Evolutionary conservation across 2,888 invertebrate genomes (phyloP).

Genomic region (Caenorhabditis uteleia): DNA sequence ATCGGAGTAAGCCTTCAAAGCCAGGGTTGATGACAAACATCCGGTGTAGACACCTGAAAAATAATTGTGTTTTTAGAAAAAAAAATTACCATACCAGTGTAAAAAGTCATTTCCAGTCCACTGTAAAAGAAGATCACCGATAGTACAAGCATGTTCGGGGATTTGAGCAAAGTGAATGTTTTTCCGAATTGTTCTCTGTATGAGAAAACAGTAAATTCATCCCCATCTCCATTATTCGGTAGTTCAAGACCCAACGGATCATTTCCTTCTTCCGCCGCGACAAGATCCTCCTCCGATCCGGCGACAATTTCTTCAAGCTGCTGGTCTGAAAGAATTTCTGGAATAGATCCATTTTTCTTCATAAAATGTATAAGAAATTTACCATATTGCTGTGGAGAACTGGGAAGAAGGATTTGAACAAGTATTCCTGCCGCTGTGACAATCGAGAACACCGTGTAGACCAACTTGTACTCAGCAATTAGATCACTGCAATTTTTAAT

Average conservation of each 20-base stretch:
- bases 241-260: conserved; percentile 2
- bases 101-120: conserved; percentile 90
- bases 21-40: conserved; percentile 84
- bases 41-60: conserved; percentile 81
- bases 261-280: conserved; percentile 1
- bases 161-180: conserved; percentile 81
- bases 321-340: neutral
- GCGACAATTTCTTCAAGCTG: conserved; percentile 2
- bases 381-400: conserved; percentile 17
- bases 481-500: conserved; percentile 30
- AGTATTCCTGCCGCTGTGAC: conserved; percentile 34
- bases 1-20: conserved; percentile 72
- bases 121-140: conserved; percentile 88
- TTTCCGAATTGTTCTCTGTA: conserved; percentile 69
- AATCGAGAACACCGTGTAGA: conserved; percentile 40
- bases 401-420: conserved; percentile 32
- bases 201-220: neutral
- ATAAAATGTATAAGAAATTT: too few relatives aligned
- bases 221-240: neutral
- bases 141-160: conserved; percentile 84
- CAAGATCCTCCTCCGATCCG: conserved; percentile 7
- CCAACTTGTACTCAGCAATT: conserved; percentile 22
- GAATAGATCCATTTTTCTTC: neutral
- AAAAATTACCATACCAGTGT: conserved; percentile 78
- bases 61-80: neutral